Evolutionary conservation across 2,113 vertebrate genomes (phyloP).

Genomic region (Ammodytes marinus): DNA sequence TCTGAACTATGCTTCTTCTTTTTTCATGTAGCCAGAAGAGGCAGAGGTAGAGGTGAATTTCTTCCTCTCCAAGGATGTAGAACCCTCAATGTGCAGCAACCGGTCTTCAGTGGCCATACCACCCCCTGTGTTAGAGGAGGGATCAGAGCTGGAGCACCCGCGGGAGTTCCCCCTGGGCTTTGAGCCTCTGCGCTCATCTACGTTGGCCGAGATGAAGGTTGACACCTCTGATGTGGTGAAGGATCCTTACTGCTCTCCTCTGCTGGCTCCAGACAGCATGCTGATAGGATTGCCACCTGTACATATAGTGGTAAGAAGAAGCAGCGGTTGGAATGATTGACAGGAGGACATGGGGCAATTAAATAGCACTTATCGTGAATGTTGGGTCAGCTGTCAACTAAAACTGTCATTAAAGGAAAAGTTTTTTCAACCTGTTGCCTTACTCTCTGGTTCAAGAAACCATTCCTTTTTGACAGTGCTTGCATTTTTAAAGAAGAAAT

Average conservation of each 20-base stretch:
- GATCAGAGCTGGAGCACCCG: slow-evolving; percentile 43
- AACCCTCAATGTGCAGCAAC: slow-evolving; percentile 61
- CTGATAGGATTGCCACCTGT: slow-evolving; percentile 82
- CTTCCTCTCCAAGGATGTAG: slow-evolving; percentile 74
- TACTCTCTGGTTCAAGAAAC: too few species aligned
- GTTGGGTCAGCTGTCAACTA: not conserved
- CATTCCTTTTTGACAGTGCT: too few species aligned
- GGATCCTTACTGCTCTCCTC: slow-evolving; percentile 90
- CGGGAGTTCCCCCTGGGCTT: slow-evolving; percentile 88
- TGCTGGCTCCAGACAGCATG: slow-evolving; percentile 87
- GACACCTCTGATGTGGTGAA: slow-evolving; percentile 85
- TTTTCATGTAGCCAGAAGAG: slow-evolving; percentile 72
- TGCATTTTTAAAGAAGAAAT: too few species aligned
- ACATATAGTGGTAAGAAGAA: slow-evolving; percentile 85
- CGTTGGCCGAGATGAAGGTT: slow-evolving; percentile 82
- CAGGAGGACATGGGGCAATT: not conserved
- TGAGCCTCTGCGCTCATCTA: slow-evolving; percentile 86
- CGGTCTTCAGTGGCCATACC: slow-evolving; percentile 62
- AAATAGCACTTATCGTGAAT: not conserved
- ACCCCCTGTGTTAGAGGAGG: slow-evolving; percentile 55
- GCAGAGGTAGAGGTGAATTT: slow-evolving; percentile 81
- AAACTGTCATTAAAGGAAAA: not conserved
- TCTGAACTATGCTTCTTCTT: slow-evolving; percentile 17
- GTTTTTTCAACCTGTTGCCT: too few species aligned
- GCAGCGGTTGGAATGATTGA: not conserved